These are phyloP conservation scores for Sphyrna mokarran DNA, from an alignment of 2,113 vertebrate species.

Conservation along the genomic window DNA sequence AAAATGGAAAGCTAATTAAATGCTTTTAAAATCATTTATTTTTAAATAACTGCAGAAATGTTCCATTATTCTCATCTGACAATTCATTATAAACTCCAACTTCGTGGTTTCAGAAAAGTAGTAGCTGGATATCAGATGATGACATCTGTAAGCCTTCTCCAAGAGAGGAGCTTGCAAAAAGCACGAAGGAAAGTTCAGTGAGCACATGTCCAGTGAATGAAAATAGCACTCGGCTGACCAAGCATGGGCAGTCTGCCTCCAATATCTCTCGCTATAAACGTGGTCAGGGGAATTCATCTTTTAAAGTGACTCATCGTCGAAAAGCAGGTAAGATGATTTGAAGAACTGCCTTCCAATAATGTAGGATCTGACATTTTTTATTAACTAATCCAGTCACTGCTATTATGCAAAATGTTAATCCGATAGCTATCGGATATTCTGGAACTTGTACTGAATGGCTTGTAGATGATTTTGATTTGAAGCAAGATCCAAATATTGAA, in stretches of 20 bases:
- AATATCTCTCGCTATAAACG: not conserved
- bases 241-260: not conserved
- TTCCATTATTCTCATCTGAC: not conserved
- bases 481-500: not conserved
- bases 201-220: not conserved
- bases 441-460: not conserved
- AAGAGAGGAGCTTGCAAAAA: conserved; percentile 37
- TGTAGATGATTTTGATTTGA: not conserved
- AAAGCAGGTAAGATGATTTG: conserved; percentile 12
- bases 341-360: not conserved
- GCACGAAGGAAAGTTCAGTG: conserved; percentile 38
- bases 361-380: not conserved
- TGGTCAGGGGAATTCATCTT: not conserved
- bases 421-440: not conserved
- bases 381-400: not conserved
- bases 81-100: not conserved
- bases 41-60: not conserved
- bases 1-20: not conserved
- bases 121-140: conserved; percentile 86
- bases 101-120: conserved; percentile 55
- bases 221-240: not conserved
- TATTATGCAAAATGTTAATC: not conserved
- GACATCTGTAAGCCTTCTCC: conserved; percentile 73
- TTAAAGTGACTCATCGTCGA: conserved; percentile 27
- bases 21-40: not conserved